phyloP scores from a whole-genome alignment of 2,888 invertebrate species.

The Melanargia galathea region DNA sequence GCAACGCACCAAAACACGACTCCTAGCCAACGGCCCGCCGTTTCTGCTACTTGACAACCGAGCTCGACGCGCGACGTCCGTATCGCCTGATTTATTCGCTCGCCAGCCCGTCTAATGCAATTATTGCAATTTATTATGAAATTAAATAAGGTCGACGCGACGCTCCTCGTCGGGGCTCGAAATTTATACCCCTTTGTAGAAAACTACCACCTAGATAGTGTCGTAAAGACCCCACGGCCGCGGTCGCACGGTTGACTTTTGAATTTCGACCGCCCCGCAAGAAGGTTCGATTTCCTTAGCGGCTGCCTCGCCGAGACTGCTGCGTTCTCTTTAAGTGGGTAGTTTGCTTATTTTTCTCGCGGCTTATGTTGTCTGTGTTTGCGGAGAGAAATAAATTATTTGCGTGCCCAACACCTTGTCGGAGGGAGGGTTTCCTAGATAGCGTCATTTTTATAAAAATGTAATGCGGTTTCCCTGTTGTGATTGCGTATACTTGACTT shows the following conservation, averaged over 20 bases:
- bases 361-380: slow-evolving; percentile 76
- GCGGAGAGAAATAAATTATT: slow-evolving; percentile 77
- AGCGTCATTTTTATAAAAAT: slow-evolving; percentile 80
- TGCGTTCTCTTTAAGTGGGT: slow-evolving; percentile 72
- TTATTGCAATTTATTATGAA: slow-evolving; percentile 81
- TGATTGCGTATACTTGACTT: slow-evolving; percentile 62
- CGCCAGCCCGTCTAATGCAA: slow-evolving; percentile 70
- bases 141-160: slow-evolving; percentile 76
- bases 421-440: slow-evolving; percentile 62
- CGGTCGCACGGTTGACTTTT: slow-evolving; percentile 59
- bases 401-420: slow-evolving; percentile 76
- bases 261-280: slow-evolving; percentile 52
- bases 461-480: slow-evolving; percentile 75
- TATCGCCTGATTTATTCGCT: slow-evolving; percentile 69
- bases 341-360: slow-evolving; percentile 79
- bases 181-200: slow-evolving; percentile 68
- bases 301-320: slow-evolving; percentile 45
- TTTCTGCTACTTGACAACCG: slow-evolving; percentile 50
- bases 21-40: slow-evolving; percentile 39
- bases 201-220: slow-evolving; percentile 46
- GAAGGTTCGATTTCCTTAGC: slow-evolving; percentile 59
- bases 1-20: slow-evolving; percentile 48
- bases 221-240: slow-evolving; percentile 54
- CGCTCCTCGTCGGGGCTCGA: slow-evolving; percentile 54
- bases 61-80: slow-evolving; percentile 51